Percentiles rank a stretch among this genome's conserved stretches.
These are phyloP conservation scores for Tipula vernalis DNA, from an alignment of 2,888 invertebrate species.

Conservation along the genomic window DNA sequence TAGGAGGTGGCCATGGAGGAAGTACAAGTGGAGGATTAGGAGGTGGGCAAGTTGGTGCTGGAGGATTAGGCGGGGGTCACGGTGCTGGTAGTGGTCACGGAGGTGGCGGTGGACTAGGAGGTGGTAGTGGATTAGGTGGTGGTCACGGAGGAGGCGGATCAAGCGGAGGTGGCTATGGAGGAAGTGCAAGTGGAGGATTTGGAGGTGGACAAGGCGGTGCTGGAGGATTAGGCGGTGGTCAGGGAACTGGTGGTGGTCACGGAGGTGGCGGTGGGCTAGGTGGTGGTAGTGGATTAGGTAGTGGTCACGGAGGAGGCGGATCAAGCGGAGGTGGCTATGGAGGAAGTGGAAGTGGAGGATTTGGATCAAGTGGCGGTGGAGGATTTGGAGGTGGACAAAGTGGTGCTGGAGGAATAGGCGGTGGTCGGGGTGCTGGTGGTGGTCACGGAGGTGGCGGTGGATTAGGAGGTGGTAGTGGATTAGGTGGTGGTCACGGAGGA, in stretches of 20 bases:
- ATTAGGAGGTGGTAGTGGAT: not conserved
- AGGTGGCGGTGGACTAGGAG: not conserved
- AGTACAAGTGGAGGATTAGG: not conserved
- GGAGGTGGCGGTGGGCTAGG: constrained; percentile 11
- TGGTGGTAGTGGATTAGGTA: constrained; percentile 10
- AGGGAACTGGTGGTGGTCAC: not conserved
- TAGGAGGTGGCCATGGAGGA: not conserved
- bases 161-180: not conserved
- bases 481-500: not conserved
- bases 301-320: not conserved
- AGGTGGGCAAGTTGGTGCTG: constrained; percentile 6
- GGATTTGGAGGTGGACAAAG: not conserved
- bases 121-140: not conserved
- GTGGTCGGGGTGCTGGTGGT: not conserved
- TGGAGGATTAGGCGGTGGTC: not conserved
- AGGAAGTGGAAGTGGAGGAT: not conserved
- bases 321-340: not conserved
- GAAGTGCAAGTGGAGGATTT: not conserved
- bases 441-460: not conserved
- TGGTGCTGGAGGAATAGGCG: not conserved
- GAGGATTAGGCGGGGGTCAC: not conserved
- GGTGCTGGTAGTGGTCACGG: constrained; percentile 10
- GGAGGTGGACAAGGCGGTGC: constrained; percentile 5
- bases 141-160: not conserved
- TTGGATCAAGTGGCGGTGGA: not conserved